Percentiles rank a stretch among this genome's conserved stretches.
Evolutionary conservation across 2,113 vertebrate species (phyloP).

Genomic region (Psephotus haematonotus): DNA sequence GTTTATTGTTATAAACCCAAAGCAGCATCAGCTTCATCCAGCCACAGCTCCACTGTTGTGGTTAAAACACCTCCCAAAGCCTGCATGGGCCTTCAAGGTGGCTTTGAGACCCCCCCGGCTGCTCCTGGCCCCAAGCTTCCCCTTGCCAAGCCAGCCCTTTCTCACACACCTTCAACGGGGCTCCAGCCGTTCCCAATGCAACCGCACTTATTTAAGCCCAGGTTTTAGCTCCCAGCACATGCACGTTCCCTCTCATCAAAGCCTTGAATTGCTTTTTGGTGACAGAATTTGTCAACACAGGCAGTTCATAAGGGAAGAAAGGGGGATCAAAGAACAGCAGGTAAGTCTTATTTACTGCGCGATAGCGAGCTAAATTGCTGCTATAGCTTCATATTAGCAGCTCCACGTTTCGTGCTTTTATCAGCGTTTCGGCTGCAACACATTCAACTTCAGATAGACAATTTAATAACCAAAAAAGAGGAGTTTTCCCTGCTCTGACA

Average conservation of each 20-base stretch:
- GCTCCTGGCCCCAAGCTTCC: background rate
- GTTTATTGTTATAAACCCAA: background rate
- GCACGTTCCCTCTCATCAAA: slow-evolving; percentile 56
- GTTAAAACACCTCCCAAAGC: background rate
- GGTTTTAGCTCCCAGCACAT: background rate
- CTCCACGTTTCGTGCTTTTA: slow-evolving; percentile 37
- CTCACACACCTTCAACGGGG: background rate
- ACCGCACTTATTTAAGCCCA: background rate
- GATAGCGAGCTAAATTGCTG: slow-evolving; percentile 39
- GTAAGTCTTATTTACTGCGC: slow-evolving; percentile 43
- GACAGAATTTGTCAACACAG: slow-evolving; percentile 58
- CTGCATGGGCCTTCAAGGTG: background rate
- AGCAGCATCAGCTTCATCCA: background rate
- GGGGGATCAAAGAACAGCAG: slow-evolving; percentile 65
- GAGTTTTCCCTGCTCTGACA: rapidly evolving
- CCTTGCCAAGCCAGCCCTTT: background rate
- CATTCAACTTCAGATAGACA: background rate
- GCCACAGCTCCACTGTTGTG: background rate
- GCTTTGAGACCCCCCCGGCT: background rate
- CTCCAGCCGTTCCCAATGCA: background rate
- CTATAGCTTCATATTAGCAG: slow-evolving; percentile 28
- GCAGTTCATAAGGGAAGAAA: background rate
- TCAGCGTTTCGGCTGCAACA: slow-evolving; percentile 47
- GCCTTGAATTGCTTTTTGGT: slow-evolving; percentile 17
- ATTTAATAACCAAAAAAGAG: background rate